A percentile compares a stretch with the other conserved stretches of the same genome.
These are phyloP conservation scores for Pterois miles DNA, from an alignment of 2,797 vertebrate genomes.

Conservation along the genomic window DNA sequence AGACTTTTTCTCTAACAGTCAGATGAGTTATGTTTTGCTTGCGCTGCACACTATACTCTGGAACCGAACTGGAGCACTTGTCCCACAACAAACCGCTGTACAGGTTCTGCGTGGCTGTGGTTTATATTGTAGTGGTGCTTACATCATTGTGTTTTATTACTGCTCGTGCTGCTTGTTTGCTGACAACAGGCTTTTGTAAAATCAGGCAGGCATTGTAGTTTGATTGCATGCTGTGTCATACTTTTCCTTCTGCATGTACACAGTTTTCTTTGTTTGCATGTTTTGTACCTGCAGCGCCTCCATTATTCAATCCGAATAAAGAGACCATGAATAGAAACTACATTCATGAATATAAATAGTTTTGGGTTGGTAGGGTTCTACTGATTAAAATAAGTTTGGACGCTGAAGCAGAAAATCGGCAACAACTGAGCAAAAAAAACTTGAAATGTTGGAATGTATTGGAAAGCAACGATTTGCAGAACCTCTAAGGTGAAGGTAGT, in stretches of 20 bases:
- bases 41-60: slow-evolving; percentile 1
- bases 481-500: not conserved
- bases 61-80: not conserved
- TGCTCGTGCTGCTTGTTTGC: slow-evolving; percentile 23
- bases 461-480: not conserved
- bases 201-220: slow-evolving; percentile 6
- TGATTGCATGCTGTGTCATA: slow-evolving; percentile 24
- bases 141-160: slow-evolving; percentile 25
- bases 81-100: slow-evolving; percentile 5
- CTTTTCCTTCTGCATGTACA: slow-evolving; percentile 12
- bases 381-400: slow-evolving; percentile 1
- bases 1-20: slow-evolving; percentile 3
- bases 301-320: slow-evolving; percentile 27
- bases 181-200: slow-evolving; percentile 38
- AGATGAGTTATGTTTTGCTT: slow-evolving; percentile 28
- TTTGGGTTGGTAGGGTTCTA: not conserved
- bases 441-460: not conserved
- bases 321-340: slow-evolving; percentile 13
- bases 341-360: slow-evolving; percentile 26
- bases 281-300: slow-evolving; percentile 5
- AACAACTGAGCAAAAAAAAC: not conserved
- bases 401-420: not conserved
- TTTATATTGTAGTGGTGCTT: slow-evolving; percentile 23
- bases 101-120: slow-evolving; percentile 9
- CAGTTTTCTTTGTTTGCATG: slow-evolving; percentile 40